A percentile compares a stretch with the other conserved stretches of the same genome.
phyloP scores from a whole-genome alignment of 2,797 vertebrate genomes.

The Poliocrania exsul region DNA sequence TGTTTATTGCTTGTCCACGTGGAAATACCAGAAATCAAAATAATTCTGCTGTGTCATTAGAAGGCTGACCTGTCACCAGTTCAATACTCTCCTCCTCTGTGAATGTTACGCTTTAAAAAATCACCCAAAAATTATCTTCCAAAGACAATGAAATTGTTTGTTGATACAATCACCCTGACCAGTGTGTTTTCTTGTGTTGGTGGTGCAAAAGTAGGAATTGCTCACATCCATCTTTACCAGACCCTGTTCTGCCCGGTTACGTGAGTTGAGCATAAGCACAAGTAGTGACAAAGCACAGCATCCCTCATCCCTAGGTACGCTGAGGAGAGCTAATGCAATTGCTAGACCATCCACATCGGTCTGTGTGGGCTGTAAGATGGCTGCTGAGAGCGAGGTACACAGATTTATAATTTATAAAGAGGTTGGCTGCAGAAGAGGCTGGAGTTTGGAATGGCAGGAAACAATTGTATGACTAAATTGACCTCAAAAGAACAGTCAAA shows the following conservation, averaged over 20 bases:
- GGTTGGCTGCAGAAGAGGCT: slow-evolving; percentile 16
- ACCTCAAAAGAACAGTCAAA: slow-evolving; percentile 37
- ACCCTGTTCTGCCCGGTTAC: background rate
- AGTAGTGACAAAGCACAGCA: background rate
- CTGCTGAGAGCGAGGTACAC: slow-evolving; percentile 18
- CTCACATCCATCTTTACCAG: background rate
- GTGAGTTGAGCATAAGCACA: background rate
- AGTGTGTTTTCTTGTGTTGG: background rate
- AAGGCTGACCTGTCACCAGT: background rate
- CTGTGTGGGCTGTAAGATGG: slow-evolving; percentile 32
- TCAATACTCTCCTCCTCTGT: background rate
- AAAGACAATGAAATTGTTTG: background rate
- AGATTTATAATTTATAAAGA: slow-evolving; percentile 54
- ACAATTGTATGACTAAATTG: background rate
- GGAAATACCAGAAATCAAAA: background rate
- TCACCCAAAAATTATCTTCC: background rate
- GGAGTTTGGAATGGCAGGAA: background rate
- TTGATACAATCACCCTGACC: background rate
- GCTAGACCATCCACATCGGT: background rate
- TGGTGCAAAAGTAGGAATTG: background rate
- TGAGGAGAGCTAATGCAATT: background rate
- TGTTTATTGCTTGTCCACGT: background rate
- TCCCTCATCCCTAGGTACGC: background rate
- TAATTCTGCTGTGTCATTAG: background rate
- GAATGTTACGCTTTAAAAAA: background rate